A percentile compares a stretch with the other conserved stretches of the same genome.
Evolutionary conservation across 37 sponge, comb jelly and placozoan genomes (phyloP).

Genomic region (Bolinopsis microptera): DNA sequence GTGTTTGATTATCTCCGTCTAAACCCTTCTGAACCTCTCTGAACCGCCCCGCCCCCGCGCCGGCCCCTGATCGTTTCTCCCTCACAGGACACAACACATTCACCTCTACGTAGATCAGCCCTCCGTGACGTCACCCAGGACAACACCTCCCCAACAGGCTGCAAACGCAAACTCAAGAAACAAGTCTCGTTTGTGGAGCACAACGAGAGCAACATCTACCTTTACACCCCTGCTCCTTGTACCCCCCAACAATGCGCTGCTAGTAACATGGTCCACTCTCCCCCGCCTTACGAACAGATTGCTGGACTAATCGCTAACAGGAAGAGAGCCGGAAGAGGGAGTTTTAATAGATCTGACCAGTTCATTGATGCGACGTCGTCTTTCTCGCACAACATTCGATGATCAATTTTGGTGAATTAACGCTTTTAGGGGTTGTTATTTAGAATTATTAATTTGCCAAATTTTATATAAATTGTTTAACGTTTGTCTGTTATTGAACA

Average conservation of each 20-base stretch:
- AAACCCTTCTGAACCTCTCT: too few relatives aligned
- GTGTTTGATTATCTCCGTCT: too few relatives aligned
- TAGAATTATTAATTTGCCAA: too few relatives aligned
- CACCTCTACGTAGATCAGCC: constrained; percentile 8
- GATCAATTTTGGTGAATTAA: not conserved
- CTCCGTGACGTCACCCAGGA: constrained; percentile 38
- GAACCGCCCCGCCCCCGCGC: too few relatives aligned
- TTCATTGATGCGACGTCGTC: not conserved
- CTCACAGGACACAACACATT: not conserved
- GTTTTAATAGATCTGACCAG: not conserved
- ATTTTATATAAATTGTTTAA: too few relatives aligned
- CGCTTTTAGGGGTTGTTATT: too few relatives aligned
- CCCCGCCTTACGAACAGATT: constrained; percentile 54
- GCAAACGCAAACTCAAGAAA: constrained; percentile 33
- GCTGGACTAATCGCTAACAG: constrained; percentile 29
- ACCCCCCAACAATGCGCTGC: not conserved
- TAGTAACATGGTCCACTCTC: not conserved
- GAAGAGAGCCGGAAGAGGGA: not conserved
- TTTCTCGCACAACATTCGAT: not conserved
- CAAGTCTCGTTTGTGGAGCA: constrained; percentile 50
- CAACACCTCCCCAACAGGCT: not conserved
- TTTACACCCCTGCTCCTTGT: not conserved
- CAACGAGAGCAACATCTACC: not conserved
- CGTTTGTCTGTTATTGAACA: too few relatives aligned
- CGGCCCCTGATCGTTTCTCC: too few relatives aligned